These are phyloP conservation scores for Sialia sialis DNA, from an alignment of 2,113 vertebrate species.

Conservation along the genomic window DNA sequence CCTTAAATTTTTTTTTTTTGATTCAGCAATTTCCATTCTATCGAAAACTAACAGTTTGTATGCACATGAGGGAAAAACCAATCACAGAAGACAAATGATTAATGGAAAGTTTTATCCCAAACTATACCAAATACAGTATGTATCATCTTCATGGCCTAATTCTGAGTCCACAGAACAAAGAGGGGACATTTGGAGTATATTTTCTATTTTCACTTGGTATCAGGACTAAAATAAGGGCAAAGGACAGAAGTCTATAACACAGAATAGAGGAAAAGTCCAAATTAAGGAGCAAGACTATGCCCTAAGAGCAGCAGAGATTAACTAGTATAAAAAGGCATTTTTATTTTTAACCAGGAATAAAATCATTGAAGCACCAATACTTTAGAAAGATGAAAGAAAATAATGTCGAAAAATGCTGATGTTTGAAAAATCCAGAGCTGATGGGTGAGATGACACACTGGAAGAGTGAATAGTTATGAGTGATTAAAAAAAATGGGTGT, in stretches of 20 bases:
- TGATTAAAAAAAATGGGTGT: not conserved
- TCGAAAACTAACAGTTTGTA: not conserved
- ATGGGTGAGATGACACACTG: not conserved
- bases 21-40: not conserved
- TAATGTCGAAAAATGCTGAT: not conserved
- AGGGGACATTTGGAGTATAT: not conserved
- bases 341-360: not conserved
- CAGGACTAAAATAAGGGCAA: not conserved
- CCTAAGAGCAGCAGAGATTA: not conserved
- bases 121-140: not conserved
- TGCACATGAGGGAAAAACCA: not conserved
- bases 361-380: not conserved
- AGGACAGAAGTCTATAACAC: not conserved
- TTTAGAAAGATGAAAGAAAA: not conserved
- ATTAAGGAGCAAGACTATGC: not conserved
- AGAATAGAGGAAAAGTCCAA: not conserved
- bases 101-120: not conserved
- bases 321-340: not conserved
- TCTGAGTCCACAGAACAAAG: not conserved
- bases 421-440: not conserved
- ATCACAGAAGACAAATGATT: not conserved
- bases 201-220: not conserved
- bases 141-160: not conserved
- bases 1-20: not conserved
- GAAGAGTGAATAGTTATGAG: not conserved